These are phyloP conservation scores for Dexiosoma caninum DNA, from an alignment of 2,888 invertebrate species.

Conservation along the genomic window DNA sequence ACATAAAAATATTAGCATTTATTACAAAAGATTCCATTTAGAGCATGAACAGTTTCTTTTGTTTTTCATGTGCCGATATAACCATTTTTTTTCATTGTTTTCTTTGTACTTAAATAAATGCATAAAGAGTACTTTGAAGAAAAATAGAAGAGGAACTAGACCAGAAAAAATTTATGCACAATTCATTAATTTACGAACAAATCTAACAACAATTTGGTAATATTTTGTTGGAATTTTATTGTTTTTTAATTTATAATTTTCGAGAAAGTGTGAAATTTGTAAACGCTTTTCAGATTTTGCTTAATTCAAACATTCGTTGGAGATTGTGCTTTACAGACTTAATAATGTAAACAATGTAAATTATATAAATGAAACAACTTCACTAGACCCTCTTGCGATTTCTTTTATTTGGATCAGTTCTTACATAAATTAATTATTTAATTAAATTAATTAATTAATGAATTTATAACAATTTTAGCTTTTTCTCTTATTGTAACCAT, in stretches of 20 bases:
- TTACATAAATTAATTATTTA: no score
- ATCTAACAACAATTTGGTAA: neutral
- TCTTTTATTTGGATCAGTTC: no score
- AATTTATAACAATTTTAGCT: no score
- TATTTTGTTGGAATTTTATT: neutral
- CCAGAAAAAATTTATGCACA: constrained; percentile 43
- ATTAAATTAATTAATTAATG: no score
- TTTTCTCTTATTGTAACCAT: no score
- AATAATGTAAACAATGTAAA: no score
- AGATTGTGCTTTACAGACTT: no score
- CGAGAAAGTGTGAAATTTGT: neutral
- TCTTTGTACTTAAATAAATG: neutral
- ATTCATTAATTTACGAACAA: neutral
- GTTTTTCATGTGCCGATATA: constrained; percentile 9
- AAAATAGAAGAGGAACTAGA: constrained; percentile 32
- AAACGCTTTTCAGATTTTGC: neutral
- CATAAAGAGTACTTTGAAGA: constrained; percentile 13
- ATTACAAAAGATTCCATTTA: constrained; percentile 51
- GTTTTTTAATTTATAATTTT: no score
- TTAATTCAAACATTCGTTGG: no score
- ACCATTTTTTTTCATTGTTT: no score
- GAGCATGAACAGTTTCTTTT: constrained; percentile 45
- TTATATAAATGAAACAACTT: no score
- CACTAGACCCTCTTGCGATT: no score
- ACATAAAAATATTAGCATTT: constrained; percentile 25